These are phyloP conservation scores for Lates calcarifer DNA, from an alignment of 2,113 vertebrate species.

Conservation along the genomic window DNA sequence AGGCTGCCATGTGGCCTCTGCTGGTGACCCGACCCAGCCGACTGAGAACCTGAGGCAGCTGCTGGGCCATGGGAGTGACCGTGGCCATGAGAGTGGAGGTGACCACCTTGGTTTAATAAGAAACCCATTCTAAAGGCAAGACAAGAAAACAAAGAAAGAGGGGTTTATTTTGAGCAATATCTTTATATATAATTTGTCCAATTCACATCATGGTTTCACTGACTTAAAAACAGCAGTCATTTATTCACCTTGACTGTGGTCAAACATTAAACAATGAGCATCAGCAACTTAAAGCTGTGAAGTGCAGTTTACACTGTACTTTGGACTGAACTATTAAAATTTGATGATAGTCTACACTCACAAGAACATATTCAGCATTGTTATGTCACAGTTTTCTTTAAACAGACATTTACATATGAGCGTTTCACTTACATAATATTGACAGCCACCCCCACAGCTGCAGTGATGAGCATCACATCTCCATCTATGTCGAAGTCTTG, in stretches of 20 bases:
- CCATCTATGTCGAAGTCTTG: constrained; percentile 95
- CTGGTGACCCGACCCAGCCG: constrained; percentile 38
- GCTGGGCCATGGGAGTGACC: constrained; percentile 85
- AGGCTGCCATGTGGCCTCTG: constrained; percentile 86
- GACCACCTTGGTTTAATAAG: constrained; percentile 93
- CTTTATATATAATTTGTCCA: background rate
- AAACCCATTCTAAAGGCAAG: constrained; percentile 94
- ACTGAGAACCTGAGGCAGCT: constrained; percentile 42
- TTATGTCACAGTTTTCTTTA: background rate
- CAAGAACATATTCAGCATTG: background rate
- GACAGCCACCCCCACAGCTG: constrained; percentile 95
- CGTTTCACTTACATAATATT: constrained; percentile 91
- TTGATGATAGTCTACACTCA: constrained; percentile 14
- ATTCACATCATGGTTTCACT: background rate
- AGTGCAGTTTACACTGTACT: constrained; percentile 6
- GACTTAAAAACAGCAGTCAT: background rate
- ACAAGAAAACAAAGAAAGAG: background rate
- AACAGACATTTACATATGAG: background rate
- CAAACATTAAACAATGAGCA: constrained; percentile 15
- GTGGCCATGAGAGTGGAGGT: constrained; percentile 88
- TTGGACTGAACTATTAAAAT: constrained; percentile 7
- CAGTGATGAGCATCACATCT: constrained; percentile 98
- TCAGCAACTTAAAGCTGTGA: background rate
- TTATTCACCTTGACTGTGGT: background rate
- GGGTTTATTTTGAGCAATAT: background rate